Base-by-base conservation (phyloP, 2,888 invertebrate species). In the Plemyria rubiginata region DNA sequence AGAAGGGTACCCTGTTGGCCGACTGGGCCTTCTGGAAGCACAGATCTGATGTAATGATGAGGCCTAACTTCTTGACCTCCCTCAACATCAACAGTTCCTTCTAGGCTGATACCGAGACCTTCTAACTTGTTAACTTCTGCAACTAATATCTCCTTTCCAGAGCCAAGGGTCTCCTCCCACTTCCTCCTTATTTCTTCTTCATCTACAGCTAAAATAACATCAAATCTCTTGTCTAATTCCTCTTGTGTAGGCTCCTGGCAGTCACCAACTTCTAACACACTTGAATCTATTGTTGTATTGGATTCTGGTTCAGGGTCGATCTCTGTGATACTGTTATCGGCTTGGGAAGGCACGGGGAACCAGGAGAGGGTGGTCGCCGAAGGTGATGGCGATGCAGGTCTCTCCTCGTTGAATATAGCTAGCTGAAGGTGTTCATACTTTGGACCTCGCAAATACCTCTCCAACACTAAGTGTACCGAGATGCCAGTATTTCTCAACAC, bases 11-110 rank as follows among this genome's bases (percentile, higher is more conserved):
- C 98, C 82, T 98, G 98, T 73, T 95, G 94, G 0, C 99, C 99
- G 0, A 99, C 99, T 0, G 99, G 99, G 4, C 99, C 99, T 81
- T 99, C 98, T 8, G 98, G 97, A 65, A 99, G 94, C 73, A 99
- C 98, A 38, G 98, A 98, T 72, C 99, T 95, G 77, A 99, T 99
- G 84, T 98, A 99, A 92, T 99, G 99, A 92, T 99, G 99, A n/a
- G 99, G 99, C 74, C 99, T 95, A 45, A 99, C 96, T 93, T 99
- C 99, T 73, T 97, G 95, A 2, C 99, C 99, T 75, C 97, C 97
- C 90, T 99, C 99, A 28, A 99, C 99, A 82, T 99, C 99, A 12
- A 99, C 99, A 0, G 99, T 99, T 38, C 99, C 99, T 91, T 99
- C 99, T 69, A 99, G 94, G 85, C 98, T 99, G 78, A 99, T 99